Evolutionary conservation across 2,888 invertebrate genomes (phyloP), one percentile per base, ranked within the genome.

Genomic region (Drosophila sordidula): DNA sequence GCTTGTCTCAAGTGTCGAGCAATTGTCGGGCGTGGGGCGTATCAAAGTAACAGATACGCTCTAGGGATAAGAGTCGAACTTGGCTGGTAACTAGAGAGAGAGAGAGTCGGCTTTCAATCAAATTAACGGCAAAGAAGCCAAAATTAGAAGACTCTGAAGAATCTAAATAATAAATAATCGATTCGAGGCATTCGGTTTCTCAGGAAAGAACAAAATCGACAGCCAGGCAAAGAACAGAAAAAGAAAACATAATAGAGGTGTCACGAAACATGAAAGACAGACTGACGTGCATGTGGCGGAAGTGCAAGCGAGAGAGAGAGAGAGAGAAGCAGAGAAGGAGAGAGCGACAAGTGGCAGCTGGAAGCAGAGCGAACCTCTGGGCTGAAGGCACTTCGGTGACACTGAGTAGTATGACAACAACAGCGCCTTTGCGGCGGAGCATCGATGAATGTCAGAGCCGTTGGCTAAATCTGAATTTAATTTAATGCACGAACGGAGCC

Each of bases 401-500:
- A 71, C 68, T 75, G 46, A 80, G 68, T 69, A 68, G 73, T 72
- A 75, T 70, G 74, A 79, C 78, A 83, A 80, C 58, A 65, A 39
- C 59, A 58, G 55, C 49, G 51, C 11, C 64, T 55, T 44, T 47
- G 49, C 46, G 38, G 57, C 57, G 41, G n/a, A 73, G 68, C 67
- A 63, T 68, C 77, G 75, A 84, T 79, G 85, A 81, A 68, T 78
- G 75, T 71, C 75, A 66, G 46, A 64, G 64, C 68, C 81, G 73
- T 71, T 85, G 78, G 80, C 70, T 75, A 81, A 86, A 86, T 86
- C 82, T 80, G 74, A 89, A 86, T 86, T 86, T 89, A 86, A 86
- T 86, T 86, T 86, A 85, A 86, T 89, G 89, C 89, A 84, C 85
- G 89, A 82, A 84, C 73, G 87, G 85, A 81, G 81, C 58, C 52